Conservation (phyloP, 2,888 invertebrate species). For the Dinocampus coccinellae region DNA sequence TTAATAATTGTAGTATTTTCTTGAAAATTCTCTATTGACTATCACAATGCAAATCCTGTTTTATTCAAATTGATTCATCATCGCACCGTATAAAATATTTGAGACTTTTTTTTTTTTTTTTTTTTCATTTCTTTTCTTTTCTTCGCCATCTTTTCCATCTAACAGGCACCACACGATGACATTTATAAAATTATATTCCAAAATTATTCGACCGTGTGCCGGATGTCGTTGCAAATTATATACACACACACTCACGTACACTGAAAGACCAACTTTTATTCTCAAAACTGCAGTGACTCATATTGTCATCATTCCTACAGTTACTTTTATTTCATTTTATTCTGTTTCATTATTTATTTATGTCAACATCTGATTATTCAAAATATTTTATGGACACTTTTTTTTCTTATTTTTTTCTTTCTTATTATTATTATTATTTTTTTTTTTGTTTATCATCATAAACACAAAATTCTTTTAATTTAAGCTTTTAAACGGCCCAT, state of each 20-base stretch:
- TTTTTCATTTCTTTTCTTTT: no score
- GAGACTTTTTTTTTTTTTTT: background rate
- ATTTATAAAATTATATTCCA: background rate
- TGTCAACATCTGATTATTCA: background rate
- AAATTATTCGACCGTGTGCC: background rate
- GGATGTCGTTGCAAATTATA: background rate
- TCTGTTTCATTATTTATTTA: background rate
- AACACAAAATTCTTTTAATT: background rate
- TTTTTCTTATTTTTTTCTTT: no score
- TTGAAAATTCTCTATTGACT: background rate
- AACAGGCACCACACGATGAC: background rate
- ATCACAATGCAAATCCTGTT: background rate
- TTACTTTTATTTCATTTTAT: background rate
- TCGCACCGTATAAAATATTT: background rate
- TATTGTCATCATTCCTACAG: background rate
- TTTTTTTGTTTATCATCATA: no score
- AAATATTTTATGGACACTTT: background rate
- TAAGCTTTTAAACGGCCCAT: conserved; percentile 1
- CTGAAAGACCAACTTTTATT: background rate
- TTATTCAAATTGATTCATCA: conserved; percentile 16
- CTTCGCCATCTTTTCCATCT: no score
- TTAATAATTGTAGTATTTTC: background rate
- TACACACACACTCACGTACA: no score
- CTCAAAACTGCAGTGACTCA: background rate
- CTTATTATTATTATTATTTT: no score